phyloP scores from a whole-genome alignment of 2,113 vertebrate species.

The Laticauda colubrina region DNA sequence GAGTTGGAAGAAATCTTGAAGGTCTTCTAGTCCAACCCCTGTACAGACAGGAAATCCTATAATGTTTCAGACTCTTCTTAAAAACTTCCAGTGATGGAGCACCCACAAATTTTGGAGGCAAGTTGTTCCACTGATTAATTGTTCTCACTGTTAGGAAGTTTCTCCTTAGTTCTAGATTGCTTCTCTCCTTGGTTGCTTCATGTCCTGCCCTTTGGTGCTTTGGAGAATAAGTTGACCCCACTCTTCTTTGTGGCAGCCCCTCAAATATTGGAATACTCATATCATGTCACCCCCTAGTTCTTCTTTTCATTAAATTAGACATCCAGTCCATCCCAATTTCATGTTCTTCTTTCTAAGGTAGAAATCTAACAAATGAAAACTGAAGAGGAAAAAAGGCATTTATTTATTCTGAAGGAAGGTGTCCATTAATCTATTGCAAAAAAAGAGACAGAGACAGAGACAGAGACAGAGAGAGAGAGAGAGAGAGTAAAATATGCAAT shows the following conservation, averaged over 20 bases:
- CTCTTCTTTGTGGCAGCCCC: background rate
- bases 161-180: background rate
- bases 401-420: conserved; percentile 62
- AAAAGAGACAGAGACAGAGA: no score
- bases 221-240: background rate
- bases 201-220: background rate
- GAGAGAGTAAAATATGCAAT: conserved; percentile 50
- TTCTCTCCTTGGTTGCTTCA: background rate
- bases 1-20: background rate
- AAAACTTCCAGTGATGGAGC: background rate
- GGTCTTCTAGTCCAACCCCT: background rate
- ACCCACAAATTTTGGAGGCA: background rate
- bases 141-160: no score
- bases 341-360: conserved; percentile 47
- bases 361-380: conserved; percentile 49
- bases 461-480: no score
- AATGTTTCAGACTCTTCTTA: background rate
- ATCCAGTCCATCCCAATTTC: conserved; percentile 44
- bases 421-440: conserved; percentile 65
- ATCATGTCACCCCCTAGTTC: background rate
- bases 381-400: conserved; percentile 29
- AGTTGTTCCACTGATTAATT: background rate
- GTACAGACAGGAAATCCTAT: background rate
- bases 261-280: background rate
- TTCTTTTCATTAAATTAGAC: background rate